Percentiles rank a stretch among this genome's conserved stretches.
phyloP scores from a whole-genome alignment of 2,797 vertebrate species.

The Limnodromus scolopaceus region DNA sequence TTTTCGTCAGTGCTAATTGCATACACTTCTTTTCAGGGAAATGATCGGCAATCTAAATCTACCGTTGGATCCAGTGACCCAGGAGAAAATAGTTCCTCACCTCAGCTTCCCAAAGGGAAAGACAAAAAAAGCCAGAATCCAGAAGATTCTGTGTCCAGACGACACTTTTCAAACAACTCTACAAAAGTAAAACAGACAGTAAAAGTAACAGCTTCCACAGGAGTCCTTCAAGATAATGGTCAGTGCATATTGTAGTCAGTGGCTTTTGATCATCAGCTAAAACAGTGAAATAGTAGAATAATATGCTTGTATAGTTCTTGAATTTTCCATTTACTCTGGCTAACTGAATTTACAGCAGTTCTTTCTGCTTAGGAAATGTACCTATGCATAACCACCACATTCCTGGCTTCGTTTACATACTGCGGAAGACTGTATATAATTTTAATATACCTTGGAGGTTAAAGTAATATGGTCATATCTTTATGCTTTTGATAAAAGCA shows the following conservation, averaged over 20 bases:
- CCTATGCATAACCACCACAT: not conserved
- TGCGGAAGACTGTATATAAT: not conserved
- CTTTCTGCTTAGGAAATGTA: not conserved
- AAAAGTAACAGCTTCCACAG: constrained; percentile 66
- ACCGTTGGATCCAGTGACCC: constrained; percentile 74
- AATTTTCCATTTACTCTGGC: not conserved
- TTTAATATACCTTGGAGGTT: not conserved
- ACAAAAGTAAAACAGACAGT: constrained; percentile 78
- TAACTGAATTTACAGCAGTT: not conserved
- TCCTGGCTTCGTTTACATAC: not conserved
- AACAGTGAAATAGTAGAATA: not conserved
- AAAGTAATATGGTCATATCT: not conserved
- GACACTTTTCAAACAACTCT: constrained; percentile 79
- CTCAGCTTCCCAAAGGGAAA: constrained; percentile 76
- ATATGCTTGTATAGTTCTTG: not conserved
- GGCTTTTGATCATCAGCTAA: not conserved
- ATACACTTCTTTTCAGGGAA: constrained; percentile 64
- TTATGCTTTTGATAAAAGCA: not conserved
- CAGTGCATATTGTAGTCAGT: not conserved
- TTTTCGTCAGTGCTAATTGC: not conserved
- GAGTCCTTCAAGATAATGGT: constrained; percentile 79
- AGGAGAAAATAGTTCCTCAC: constrained; percentile 78
- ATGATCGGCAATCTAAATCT: constrained; percentile 82
- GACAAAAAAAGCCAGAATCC: constrained; percentile 76
- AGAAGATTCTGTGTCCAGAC: constrained; percentile 59